Evolutionary conservation across 1,140 invertebrate genomes (phyloP).

Genomic region (Bombus picipes): DNA sequence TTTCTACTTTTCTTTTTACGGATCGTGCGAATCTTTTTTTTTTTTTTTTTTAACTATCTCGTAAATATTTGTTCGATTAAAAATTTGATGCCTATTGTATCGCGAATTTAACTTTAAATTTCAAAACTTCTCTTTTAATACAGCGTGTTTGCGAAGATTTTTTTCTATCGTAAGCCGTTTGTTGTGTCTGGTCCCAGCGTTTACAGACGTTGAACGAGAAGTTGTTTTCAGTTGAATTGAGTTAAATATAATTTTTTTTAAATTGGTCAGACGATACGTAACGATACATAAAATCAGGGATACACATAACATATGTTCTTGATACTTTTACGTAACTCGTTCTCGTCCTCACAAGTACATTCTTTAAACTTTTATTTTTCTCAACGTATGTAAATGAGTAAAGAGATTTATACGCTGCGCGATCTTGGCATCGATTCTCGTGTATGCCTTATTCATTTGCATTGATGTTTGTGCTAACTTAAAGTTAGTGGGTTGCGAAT

Average conservation of each 20-base stretch:
- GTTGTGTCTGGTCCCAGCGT: accelerated
- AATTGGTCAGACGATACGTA: background rate
- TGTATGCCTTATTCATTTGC: background rate
- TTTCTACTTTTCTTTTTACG: background rate
- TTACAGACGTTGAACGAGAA: too few relatives aligned
- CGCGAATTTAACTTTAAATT: background rate
- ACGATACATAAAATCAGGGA: background rate
- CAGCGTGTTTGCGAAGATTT: too few relatives aligned
- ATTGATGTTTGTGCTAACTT: background rate
- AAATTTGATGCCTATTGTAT: too few relatives aligned
- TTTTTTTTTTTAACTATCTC: background rate
- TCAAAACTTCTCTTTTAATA: background rate
- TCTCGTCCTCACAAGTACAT: background rate
- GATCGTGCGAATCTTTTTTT: background rate
- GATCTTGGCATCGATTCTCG: background rate
- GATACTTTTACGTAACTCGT: background rate
- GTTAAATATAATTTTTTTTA: background rate
- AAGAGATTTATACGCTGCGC: background rate
- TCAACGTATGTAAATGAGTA: background rate
- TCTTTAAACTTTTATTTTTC: background rate
- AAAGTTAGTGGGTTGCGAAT: background rate
- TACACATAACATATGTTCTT: background rate
- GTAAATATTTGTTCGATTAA: background rate
- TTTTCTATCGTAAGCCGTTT: too few relatives aligned
- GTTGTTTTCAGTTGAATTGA: too few relatives aligned